Base-by-base conservation (phyloP, 2,888 invertebrate species). In the Eristalis intricaria region DNA sequence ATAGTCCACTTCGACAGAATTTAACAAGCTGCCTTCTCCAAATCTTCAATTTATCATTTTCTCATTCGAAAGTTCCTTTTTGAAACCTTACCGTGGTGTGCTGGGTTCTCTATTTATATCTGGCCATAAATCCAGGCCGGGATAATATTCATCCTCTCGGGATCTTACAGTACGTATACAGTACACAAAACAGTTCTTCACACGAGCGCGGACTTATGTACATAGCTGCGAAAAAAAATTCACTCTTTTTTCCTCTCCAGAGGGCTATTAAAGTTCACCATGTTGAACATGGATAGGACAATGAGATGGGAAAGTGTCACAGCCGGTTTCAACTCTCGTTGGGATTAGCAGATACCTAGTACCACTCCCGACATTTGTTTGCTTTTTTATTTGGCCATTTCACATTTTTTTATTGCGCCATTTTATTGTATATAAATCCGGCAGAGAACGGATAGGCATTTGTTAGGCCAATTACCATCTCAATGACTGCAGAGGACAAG, bases 71-170 rank as follows among this genome's bases (percentile, higher is more conserved):
- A 63, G 38, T 64, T 63, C 26, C 19, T 5, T 38, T 56, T 43
- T 63, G 4, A 22, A 61, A 23, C 43, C 35, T 29, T 61, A 32
- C 26, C 13, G 15, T 43, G 29, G 4, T 56, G 13, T 70, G 56
- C 68, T 71, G 56, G 73, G 69, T 64, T 50, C 63, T 22, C 71
- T 83, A 83, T 82, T 71, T 73, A 77, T 73, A 63, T 77, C 38
- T 43, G 29, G 60, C 79, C 79, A 79, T 84, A 84, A 84, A 84
- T 84, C 64, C 84, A 69, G 58, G 22, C 60, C 64, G 56, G 64
- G 70, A 64, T 74, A 68, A 56, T 78, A 68, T 73, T 68, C 61
- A 73, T 73, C 66, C 73, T 71, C 71, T 71, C 15, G 71, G 26
- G 77, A 63, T 29, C 50, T 60, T 40, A 26, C 32, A 15, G 40